Evolutionary conservation across 2,113 vertebrate species (phyloP), one percentile per base, ranked within the genome.

Genomic region (Rhodinocichla rosea): DNA sequence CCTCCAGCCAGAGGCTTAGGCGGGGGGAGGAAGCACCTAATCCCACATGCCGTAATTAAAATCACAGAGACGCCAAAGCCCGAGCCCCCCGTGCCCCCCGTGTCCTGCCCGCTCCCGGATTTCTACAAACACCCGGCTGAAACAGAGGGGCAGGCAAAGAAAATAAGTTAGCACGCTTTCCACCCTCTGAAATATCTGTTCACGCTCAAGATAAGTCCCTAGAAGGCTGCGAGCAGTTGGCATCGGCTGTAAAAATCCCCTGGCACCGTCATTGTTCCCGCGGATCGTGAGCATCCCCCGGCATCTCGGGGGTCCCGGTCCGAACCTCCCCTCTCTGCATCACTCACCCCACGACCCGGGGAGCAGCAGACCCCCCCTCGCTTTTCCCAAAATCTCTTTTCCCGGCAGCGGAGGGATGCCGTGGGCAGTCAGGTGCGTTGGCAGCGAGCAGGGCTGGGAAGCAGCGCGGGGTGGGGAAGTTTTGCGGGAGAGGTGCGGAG

Each of bases 31-130:
- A 77, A 94, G 60, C 70, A 32, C 84, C 94, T 96, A 75, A 93
- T 89, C 90, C 91, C 94, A 35, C 82, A 68, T 12, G 53, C 74
- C 68, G 85, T 50, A 63, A 92, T 91, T 95, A 83, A 89, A 95
- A 87, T 63, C 82, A 14, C 52, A 12, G 81, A 81, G 78, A 35
- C 17, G 9, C 59, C 57, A 8, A 67, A 95, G 71, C 84, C 87
- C 69, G 68, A 57, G 59, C 80, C 32, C 33, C 49, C 88, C 40
- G 3, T 26, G 57, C n/a, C 57, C 52, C 52, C 52, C 17, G 28
- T 19, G 12, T 67, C 63, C 71, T 23, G 75, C 89, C 62, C 67
- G 30, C 60, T 35, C 19, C 1, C 16, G 8, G 67, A 11, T 92
- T 85, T 76, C 83, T 26, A 6, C 15, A 67, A 90, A 60, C 15